Base-by-base conservation (phyloP, 2,113 vertebrate species). In the Indicator maculatus region DNA sequence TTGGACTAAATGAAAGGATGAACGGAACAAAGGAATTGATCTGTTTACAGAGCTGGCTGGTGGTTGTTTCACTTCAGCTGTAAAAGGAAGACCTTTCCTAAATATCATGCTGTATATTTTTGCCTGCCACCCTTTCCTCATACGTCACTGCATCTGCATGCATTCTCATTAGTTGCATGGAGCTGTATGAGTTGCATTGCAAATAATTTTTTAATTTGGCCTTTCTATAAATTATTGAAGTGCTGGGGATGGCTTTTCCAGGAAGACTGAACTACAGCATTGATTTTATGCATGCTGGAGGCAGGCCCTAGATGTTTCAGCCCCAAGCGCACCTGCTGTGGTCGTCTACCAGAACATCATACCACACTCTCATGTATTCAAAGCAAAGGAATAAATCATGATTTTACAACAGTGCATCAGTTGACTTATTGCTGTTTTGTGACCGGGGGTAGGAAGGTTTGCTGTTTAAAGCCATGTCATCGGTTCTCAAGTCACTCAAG, bases 361-460 rank as follows among this genome's bases (percentile, higher is more conserved):
- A 83, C 96, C 95, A 79, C 93, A 90, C 96, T 98, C 94, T 96
- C 97, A 88, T 96, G 97, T 97, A 97, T 98, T 98, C 98, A 97
- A 98, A 98, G 98, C 98, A 98, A 98, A 99, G 98, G 98, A 98
- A 98, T 98, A 99, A 98, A 99, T 99, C 98, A 99, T 99, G 98
- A 98, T 98, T 97, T 98, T 99, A 99, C 99, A 99, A 98, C 98
- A 97, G 97, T 96, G 97, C 98, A 98, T 98, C 98, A 98, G 98
- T 98, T 98, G 98, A 98, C 99, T 99, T 98, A 98, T 98, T 98
- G 98, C 98, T 98, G 98, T 98, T 98, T 98, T 97, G 98, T 98
- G 98, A 98, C 98, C 98, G 74, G 97, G 98, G 98, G 98, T 98
- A 97, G 98, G 98, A 86, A 98, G 97, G 97, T 98, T 97, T 96